Evolutionary conservation across 2,113 vertebrate genomes (phyloP).

Genomic region (Sciurus niger): DNA sequence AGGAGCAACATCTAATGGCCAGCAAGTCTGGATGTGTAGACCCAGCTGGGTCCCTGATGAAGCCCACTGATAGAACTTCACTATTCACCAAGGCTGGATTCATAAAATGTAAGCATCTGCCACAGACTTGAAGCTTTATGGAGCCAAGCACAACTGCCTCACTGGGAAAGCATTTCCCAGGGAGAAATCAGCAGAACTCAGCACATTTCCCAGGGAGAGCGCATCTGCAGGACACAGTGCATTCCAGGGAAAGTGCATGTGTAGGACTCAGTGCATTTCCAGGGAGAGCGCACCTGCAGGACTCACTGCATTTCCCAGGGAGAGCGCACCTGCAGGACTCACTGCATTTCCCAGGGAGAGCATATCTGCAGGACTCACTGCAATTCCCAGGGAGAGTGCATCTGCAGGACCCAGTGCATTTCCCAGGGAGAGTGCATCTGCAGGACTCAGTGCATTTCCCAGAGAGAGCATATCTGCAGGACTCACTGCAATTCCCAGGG

Average conservation of each 20-base stretch:
- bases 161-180: background rate
- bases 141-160: background rate
- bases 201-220: background rate
- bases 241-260: background rate
- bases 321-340: background rate
- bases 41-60: background rate
- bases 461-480: no score
- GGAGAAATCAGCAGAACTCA: background rate
- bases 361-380: no score
- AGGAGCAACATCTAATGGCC: background rate
- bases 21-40: background rate
- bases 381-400: no score
- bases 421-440: no score
- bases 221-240: background rate
- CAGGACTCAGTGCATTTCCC: no score
- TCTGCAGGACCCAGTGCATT: no score
- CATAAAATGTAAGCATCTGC: background rate
- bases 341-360: no score
- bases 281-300: background rate
- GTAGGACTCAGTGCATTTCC: background rate
- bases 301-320: background rate
- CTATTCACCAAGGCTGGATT: background rate
- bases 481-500: no score
- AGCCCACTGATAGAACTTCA: background rate
- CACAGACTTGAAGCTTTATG: background rate